A percentile compares a stretch with the other conserved stretches of the same genome.
Evolutionary conservation across 2,888 invertebrate species (phyloP).

Genomic region (Harpalus rubripes): DNA sequence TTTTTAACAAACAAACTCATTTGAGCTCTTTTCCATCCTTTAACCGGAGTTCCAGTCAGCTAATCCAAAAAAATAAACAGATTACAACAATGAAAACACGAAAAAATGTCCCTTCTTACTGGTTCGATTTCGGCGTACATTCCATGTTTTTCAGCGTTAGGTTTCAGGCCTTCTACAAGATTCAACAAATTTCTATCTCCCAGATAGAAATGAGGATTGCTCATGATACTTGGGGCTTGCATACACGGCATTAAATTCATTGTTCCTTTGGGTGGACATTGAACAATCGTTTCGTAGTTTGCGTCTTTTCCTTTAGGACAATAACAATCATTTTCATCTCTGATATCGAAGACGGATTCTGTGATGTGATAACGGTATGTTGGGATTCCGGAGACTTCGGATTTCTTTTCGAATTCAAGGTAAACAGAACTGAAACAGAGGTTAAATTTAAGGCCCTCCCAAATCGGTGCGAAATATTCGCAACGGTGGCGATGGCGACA

Average conservation of each 20-base stretch:
- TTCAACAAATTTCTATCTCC: constrained; percentile 79
- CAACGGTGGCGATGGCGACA: too few relatives aligned
- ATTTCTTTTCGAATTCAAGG: constrained; percentile 76
- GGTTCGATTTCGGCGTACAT: constrained; percentile 83
- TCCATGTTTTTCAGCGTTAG: constrained; percentile 80
- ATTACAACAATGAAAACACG: neutral
- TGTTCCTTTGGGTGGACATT: constrained; percentile 80
- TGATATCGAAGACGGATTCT: constrained; percentile 76
- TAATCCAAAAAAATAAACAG: constrained; percentile 69
- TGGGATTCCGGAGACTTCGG: constrained; percentile 77
- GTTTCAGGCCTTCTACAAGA: constrained; percentile 79
- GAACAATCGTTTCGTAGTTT: constrained; percentile 78
- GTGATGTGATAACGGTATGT: constrained; percentile 79
- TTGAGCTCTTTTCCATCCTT: constrained; percentile 79
- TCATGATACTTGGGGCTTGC: constrained; percentile 82
- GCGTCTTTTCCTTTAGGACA: constrained; percentile 78
- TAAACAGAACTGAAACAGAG: constrained; percentile 77
- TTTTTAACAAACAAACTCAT: constrained; percentile 80
- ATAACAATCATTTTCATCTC: constrained; percentile 79
- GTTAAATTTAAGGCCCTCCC: too few relatives aligned
- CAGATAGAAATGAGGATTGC: constrained; percentile 84
- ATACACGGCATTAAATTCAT: constrained; percentile 79
- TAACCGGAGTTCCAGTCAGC: constrained; percentile 80
- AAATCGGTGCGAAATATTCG: too few relatives aligned
- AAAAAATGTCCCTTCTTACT: constrained; percentile 74